Conservation (phyloP, 1,140 invertebrate genomes). For the Zophobas atratus region DNA sequence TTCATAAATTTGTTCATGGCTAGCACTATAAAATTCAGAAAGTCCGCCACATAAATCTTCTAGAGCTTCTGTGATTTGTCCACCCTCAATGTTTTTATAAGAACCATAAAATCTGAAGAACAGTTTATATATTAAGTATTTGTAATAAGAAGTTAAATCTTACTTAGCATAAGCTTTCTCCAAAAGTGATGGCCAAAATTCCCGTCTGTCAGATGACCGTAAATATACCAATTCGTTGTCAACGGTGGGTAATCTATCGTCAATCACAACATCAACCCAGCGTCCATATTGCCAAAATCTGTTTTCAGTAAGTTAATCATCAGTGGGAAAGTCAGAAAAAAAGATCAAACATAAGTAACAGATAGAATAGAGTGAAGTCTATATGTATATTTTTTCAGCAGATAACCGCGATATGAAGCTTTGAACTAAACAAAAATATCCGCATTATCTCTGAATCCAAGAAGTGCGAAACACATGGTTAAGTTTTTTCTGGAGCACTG, state of each 20-base stretch:
- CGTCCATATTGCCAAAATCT: conserved; percentile 97
- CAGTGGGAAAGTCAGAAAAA: too few relatives aligned
- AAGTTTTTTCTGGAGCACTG: too few relatives aligned
- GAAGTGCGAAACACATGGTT: too few relatives aligned
- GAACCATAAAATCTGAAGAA: conserved; percentile 19
- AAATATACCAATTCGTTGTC: conserved; percentile 92
- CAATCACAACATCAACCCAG: conserved; percentile 95
- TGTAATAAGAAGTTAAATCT: conserved; percentile 51
- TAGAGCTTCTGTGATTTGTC: conserved; percentile 20
- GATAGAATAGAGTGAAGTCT: too few relatives aligned
- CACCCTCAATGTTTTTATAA: conserved; percentile 21
- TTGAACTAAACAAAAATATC: too few relatives aligned
- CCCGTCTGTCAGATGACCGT: conserved; percentile 91
- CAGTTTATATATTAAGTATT: background rate
- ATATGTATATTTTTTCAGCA: too few relatives aligned
- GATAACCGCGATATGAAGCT: too few relatives aligned
- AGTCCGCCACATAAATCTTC: conserved; percentile 41
- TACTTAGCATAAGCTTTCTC: conserved; percentile 99
- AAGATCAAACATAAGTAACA: too few relatives aligned
- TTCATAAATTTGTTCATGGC: background rate
- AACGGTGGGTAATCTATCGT: conserved; percentile 94
- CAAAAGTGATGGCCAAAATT: conserved; percentile 97
- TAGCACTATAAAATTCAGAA: conserved; percentile 2
- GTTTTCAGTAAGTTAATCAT: conserved; percentile 48
- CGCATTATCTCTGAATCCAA: too few relatives aligned